These are phyloP conservation scores for Pachydiplax longipennis DNA, from an alignment of 2,888 invertebrate species.

Conservation along the genomic window DNA sequence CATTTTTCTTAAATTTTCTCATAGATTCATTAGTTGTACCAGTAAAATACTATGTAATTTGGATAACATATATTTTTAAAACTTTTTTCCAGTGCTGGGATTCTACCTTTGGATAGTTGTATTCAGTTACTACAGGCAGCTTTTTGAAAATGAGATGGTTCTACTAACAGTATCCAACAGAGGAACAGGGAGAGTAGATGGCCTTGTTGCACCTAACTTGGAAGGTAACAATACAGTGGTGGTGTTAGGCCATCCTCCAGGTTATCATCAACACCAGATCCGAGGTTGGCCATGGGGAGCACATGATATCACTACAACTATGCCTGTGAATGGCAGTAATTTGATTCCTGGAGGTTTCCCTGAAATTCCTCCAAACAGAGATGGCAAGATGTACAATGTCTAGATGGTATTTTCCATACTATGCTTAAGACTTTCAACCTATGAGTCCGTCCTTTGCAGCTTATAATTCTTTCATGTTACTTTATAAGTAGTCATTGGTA, in stretches of 20 bases:
- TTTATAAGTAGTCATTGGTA: not conserved
- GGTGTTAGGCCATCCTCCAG: constrained; percentile 9
- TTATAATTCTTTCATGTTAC: not conserved
- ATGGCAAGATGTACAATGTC: constrained; percentile 28
- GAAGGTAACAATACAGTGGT: constrained; percentile 8
- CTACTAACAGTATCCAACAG: not conserved
- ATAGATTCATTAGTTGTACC: too few relatives aligned
- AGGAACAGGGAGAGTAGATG: not conserved
- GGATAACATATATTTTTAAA: not conserved
- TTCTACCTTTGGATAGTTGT: constrained; percentile 60
- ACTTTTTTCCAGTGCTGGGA: constrained; percentile 49
- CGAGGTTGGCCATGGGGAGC: constrained; percentile 29
- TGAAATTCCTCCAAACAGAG: constrained; percentile 7
- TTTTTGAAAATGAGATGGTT: constrained; percentile 53
- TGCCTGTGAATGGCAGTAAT: constrained; percentile 10
- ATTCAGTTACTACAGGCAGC: constrained; percentile 59
- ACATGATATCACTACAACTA: constrained; percentile 11
- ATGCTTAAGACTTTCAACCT: constrained; percentile 12
- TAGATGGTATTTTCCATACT: not conserved
- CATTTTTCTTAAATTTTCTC: too few relatives aligned
- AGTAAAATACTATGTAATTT: too few relatives aligned
- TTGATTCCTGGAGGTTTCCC: not conserved
- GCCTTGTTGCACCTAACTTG: not conserved
- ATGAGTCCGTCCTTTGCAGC: constrained; percentile 37
- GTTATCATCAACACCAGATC: constrained; percentile 2